Base-by-base conservation (phyloP, 2,797 vertebrate genomes). In the Danio kyathit region DNA sequence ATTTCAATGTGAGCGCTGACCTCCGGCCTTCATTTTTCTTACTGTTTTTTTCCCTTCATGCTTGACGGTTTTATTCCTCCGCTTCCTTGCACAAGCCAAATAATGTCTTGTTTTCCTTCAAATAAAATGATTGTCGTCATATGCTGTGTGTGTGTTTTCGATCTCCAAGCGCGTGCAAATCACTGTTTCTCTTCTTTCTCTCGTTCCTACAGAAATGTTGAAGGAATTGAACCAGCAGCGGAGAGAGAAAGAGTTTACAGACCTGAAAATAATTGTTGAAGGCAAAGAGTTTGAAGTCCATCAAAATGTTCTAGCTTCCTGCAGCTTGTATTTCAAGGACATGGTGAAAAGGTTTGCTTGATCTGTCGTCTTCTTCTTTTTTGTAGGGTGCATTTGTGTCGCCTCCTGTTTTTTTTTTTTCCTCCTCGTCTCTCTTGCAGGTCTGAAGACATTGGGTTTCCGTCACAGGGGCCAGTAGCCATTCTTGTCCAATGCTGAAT, bases 261-360 rank as follows among this genome's bases (percentile, higher is more conserved):
- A 99, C 97, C 97, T 99, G 98, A 99, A 98, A 99, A 98, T 99
- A 95, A 97, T 97, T 97, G 98, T 99, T 98, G 97, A 99, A 97
- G 98, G 98, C 96, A 99, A 97, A 99, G 98, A 98, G 95, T 99
- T 99, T 99, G 98, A 99, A 98, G 98, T 99, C 97, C 98, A 99
- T 96, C 98, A 99, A 99, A 99, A 99, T 99, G 96, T 99, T 98
- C 96, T 99, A 99, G 96, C 98, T 98, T 99, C 98, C 97, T 99
- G 98, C 98, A 99, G 97, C 96, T 99, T 99, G 96, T 99, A 99
- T 99, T 99, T 99, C 98, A 99, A 99, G 98, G 98, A 99, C 96
- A 96, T 99, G 98, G 99, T 99, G 95, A 99, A 99, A 99, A 99
- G 98, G 98, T 99, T 99, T 99, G 98, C 98, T 97, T 96, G 96